phyloP scores from a whole-genome alignment of 2,888 invertebrate genomes.

The Chaitophorus viminalis region DNA sequence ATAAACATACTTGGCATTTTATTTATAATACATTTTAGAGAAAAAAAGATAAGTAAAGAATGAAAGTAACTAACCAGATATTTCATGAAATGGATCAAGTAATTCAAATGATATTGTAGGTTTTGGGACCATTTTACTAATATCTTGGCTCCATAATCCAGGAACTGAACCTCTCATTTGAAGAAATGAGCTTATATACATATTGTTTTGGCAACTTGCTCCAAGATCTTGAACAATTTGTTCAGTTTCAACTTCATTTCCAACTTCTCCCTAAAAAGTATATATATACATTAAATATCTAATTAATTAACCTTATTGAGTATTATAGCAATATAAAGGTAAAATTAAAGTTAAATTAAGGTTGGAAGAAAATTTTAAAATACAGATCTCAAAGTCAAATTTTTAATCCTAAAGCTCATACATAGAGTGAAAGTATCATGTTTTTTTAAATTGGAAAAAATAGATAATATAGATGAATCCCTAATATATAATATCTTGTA shows the following conservation, averaged over 20 bases:
- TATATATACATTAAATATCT: not conserved
- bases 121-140: slow-evolving; percentile 97
- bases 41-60: not conserved
- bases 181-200: slow-evolving; percentile 89
- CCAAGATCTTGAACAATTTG: slow-evolving; percentile 92
- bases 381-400: not conserved
- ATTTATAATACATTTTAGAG: not conserved
- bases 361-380: not conserved
- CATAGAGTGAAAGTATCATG: too few relatives aligned
- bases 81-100: slow-evolving; percentile 87
- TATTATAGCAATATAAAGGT: not conserved
- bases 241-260: slow-evolving; percentile 98
- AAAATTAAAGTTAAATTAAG: not conserved
- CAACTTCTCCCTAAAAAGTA: slow-evolving; percentile 82
- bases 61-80: slow-evolving; percentile 72
- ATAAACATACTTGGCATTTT: too few relatives aligned
- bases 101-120: slow-evolving; percentile 92
- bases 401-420: not conserved
- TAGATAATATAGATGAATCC: too few relatives aligned
- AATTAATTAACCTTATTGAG: not conserved
- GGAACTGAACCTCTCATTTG: slow-evolving; percentile 98
- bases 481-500: too few relatives aligned
- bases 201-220: slow-evolving; percentile 77
- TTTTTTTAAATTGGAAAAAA: too few relatives aligned
- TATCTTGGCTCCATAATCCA: slow-evolving; percentile 96